Percentiles rank a stretch among this genome's conserved stretches.
These are phyloP conservation scores for Embiotoca jacksoni DNA, from an alignment of 2,113 vertebrate genomes.

Conservation along the genomic window DNA sequence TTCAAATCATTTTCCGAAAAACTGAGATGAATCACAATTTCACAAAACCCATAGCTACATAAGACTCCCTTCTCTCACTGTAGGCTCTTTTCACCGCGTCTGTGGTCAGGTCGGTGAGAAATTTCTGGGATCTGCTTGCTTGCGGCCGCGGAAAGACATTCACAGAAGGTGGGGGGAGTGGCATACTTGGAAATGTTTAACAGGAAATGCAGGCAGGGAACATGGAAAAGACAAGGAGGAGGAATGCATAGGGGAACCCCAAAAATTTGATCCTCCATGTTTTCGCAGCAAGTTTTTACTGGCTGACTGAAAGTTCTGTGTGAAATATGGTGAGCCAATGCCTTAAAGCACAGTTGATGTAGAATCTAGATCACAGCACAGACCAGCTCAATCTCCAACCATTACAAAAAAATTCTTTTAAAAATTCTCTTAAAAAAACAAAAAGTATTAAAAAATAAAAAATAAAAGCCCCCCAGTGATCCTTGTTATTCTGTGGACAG, in stretches of 20 bases:
- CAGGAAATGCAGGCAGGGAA: conserved; percentile 41
- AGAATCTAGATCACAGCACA: background rate
- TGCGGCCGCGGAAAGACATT: conserved; percentile 38
- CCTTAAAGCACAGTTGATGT: background rate
- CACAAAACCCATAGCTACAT: conserved; percentile 6
- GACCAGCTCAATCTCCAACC: background rate
- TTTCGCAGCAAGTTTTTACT: conserved; percentile 42
- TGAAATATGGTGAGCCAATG: conserved; percentile 1
- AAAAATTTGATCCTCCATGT: conserved; percentile 52
- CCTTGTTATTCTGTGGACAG: background rate
- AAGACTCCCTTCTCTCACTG: conserved; percentile 25
- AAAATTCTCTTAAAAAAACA: no score
- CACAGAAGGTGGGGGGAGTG: conserved; percentile 14
- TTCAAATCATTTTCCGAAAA: conserved; percentile 1
- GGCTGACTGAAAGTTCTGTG: conserved; percentile 28
- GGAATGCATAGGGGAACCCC: conserved; percentile 62
- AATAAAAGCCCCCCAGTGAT: background rate
- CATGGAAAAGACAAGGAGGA: conserved; percentile 42
- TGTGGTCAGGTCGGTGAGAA: conserved; percentile 55
- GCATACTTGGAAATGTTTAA: conserved; percentile 45
- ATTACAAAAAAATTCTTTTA: no score
- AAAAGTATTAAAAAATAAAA: no score
- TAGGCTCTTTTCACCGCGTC: conserved; percentile 8
- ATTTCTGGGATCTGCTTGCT: conserved; percentile 38
- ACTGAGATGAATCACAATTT: background rate